These are phyloP conservation scores for Phytoseiulus persimilis DNA, from an alignment of 2,888 invertebrate species.

Conservation along the genomic window DNA sequence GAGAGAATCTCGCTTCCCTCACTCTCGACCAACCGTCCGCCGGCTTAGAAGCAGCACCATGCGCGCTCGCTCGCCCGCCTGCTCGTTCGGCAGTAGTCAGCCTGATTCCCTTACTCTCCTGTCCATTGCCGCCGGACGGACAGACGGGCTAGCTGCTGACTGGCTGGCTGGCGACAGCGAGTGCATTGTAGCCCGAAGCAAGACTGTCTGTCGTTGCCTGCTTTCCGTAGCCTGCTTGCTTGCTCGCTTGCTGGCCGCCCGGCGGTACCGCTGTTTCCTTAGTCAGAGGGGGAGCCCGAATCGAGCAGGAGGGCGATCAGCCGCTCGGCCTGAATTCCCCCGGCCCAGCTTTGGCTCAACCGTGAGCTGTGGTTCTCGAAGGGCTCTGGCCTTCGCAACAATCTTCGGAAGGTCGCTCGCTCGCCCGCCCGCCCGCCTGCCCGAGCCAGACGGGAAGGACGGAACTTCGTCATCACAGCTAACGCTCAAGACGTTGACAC, in stretches of 20 bases:
- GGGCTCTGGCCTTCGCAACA: too few species aligned
- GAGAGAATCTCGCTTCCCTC: constrained; percentile 30
- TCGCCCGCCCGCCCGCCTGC: too few species aligned
- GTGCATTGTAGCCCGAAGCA: background rate
- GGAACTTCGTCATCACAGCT: too few species aligned
- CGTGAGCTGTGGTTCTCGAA: too few species aligned
- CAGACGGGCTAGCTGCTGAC: background rate
- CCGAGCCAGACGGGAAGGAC: too few species aligned
- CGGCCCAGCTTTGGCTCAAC: too few species aligned
- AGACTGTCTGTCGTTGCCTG: background rate
- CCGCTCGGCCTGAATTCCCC: too few species aligned
- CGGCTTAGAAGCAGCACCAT: constrained; percentile 8
- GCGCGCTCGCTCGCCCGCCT: background rate
- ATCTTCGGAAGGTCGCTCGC: too few species aligned
- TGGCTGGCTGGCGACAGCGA: background rate
- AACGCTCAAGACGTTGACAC: too few species aligned
- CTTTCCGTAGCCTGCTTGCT: background rate
- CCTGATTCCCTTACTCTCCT: background rate
- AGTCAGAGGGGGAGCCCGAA: background rate
- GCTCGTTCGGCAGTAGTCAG: background rate
- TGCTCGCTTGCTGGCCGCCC: background rate
- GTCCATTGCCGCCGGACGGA: background rate
- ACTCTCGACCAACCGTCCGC: constrained; percentile 21
- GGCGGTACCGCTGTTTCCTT: background rate
- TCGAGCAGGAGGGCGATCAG: background rate